Conservation (phyloP, 2,888 invertebrate species). For the Acrocera orbiculus region DNA sequence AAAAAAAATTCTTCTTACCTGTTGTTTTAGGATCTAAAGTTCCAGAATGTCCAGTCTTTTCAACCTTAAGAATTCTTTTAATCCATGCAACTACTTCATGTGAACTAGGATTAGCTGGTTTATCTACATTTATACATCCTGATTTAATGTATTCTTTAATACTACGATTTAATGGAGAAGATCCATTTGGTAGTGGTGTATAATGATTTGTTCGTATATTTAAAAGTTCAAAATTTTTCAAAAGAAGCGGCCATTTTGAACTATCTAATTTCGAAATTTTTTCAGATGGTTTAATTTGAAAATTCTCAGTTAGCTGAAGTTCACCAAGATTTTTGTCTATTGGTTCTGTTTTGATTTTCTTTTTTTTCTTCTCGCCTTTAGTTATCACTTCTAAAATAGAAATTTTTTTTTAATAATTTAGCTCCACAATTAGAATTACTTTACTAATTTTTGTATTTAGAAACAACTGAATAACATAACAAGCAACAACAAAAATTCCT, state of each 20-base stretch:
- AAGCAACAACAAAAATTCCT: no score
- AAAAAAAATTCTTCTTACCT: slow-evolving; percentile 27
- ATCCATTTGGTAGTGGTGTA: slow-evolving; percentile 84
- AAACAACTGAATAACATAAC: no score
- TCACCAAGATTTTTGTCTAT: slow-evolving; percentile 40
- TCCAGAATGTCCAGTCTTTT: slow-evolving; percentile 97
- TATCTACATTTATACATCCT: slow-evolving; percentile 94
- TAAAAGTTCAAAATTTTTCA: slow-evolving; percentile 90
- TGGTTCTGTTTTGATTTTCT: slow-evolving; percentile 44
- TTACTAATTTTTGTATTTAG: no score
- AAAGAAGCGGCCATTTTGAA: slow-evolving; percentile 83
- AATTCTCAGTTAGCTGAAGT: slow-evolving; percentile 51
- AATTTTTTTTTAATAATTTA: no score
- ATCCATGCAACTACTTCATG: slow-evolving; percentile 99
- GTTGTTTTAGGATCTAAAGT: slow-evolving; percentile 95
- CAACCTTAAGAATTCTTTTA: slow-evolving; percentile 87
- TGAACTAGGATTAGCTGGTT: slow-evolving; percentile 97
- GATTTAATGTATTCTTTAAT: slow-evolving; percentile 77
- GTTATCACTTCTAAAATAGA: no score
- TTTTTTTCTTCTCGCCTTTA: slow-evolving; percentile 63
- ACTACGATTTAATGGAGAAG: slow-evolving; percentile 78
- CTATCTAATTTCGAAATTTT: slow-evolving; percentile 59
- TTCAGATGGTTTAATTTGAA: slow-evolving; percentile 58
- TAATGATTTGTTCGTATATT: slow-evolving; percentile 91
- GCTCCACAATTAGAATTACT: no score